Evolutionary conservation across 2,888 invertebrate species (phyloP).

Genomic region (Deilephila porcellus): DNA sequence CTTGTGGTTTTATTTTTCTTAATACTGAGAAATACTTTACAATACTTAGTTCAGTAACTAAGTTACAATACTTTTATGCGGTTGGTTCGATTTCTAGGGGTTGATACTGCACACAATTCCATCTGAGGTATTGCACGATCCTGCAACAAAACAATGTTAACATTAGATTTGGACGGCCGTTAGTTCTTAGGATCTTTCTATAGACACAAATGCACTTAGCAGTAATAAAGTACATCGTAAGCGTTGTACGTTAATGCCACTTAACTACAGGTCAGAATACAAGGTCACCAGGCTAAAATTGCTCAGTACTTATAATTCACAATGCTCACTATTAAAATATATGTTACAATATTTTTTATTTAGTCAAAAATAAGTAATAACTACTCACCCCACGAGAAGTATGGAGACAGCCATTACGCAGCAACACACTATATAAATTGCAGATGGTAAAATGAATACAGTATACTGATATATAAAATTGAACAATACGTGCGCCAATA

Average conservation of each 20-base stretch:
- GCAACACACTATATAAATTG: conserved; percentile 59
- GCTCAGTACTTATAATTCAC: no score
- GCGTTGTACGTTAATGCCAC: no score
- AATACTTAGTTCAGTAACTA: background rate
- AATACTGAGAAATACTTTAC: no score
- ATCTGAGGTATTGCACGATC: conserved; percentile 62
- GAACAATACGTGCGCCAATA: conserved; percentile 85
- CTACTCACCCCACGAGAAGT: conserved; percentile 39
- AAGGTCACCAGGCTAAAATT: no score
- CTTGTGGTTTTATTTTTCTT: conserved; percentile 27
- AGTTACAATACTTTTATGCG: conserved; percentile 11
- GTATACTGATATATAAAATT: conserved; percentile 83
- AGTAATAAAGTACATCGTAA: no score
- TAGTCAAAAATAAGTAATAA: no score
- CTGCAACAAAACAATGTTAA: conserved; percentile 53
- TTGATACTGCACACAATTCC: conserved; percentile 55
- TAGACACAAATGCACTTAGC: no score
- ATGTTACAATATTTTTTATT: no score
- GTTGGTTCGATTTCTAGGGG: conserved; percentile 37
- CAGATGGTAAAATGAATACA: conserved; percentile 74
- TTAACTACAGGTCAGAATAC: no score
- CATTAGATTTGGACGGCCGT: no score
- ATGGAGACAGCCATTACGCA: conserved; percentile 32
- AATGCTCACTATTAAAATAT: no score
- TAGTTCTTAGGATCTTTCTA: no score